A percentile compares a stretch with the other conserved stretches of the same genome.
phyloP scores from a whole-genome alignment of 2,113 vertebrate genomes.

The Micromys minutus region DNA sequence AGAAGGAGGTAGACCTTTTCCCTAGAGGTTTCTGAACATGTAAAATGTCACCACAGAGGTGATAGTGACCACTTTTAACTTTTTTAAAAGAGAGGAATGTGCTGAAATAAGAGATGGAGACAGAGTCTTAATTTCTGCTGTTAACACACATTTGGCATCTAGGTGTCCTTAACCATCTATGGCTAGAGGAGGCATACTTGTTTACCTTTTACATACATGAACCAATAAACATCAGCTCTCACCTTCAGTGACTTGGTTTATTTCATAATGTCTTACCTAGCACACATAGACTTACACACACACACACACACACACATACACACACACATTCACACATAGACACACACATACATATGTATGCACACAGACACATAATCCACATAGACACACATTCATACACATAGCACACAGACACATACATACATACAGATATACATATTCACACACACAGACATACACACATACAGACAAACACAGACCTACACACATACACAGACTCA shows the following conservation, averaged over 20 bases:
- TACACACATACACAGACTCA: too few relatives aligned
- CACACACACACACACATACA: neutral
- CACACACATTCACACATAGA: neutral
- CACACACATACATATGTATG: neutral
- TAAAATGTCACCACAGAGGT: neutral
- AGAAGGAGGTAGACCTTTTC: neutral
- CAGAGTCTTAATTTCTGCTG: neutral
- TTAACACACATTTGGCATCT: neutral
- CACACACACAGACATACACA: too few relatives aligned
- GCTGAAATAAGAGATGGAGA: neutral
- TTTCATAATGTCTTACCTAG: neutral
- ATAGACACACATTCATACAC: neutral
- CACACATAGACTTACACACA: neutral
- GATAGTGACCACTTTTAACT: neutral
- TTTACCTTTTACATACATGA: neutral
- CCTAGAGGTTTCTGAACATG: neutral
- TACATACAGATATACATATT: too few relatives aligned
- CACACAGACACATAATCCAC: neutral
- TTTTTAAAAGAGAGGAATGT: neutral
- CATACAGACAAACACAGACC: too few relatives aligned
- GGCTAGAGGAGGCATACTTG: neutral
- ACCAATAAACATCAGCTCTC: neutral
- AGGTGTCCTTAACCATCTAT: neutral
- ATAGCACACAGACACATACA: too few relatives aligned
- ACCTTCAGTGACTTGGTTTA: neutral